Evolutionary conservation across 2,113 vertebrate species (phyloP).

Genomic region (Otus sunia): DNA sequence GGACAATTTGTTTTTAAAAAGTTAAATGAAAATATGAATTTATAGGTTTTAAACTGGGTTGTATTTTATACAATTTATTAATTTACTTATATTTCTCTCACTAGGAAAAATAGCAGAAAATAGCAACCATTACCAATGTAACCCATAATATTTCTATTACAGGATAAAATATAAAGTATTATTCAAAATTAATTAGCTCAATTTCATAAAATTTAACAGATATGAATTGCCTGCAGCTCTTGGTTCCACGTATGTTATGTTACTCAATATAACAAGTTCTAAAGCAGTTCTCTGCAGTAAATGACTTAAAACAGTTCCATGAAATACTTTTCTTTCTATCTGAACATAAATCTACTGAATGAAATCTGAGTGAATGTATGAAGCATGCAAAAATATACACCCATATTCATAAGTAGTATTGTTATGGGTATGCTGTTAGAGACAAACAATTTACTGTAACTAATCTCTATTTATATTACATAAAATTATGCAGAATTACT

Average conservation of each 20-base stretch:
- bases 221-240: neutral
- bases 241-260: neutral
- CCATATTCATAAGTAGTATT: neutral
- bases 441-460: neutral
- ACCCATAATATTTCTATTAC: neutral
- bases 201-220: neutral
- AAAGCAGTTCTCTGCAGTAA: neutral
- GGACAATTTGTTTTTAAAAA: neutral
- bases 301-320: neutral
- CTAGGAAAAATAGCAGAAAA: neutral
- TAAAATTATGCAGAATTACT: slow-evolving; percentile 71
- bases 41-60: neutral
- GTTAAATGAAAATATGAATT: neutral
- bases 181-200: neutral
- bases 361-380: neutral
- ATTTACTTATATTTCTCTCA: neutral
- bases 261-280: neutral
- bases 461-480: neutral
- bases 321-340: neutral
- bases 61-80: neutral
- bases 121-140: neutral
- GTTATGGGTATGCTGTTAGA: neutral
- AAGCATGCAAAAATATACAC: neutral
- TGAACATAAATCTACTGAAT: neutral
- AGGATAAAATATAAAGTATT: neutral